A percentile compares a stretch with the other conserved stretches of the same genome.
Conservation (phyloP, 2,113 vertebrate genomes). For the Scartelaos histophorus region DNA sequence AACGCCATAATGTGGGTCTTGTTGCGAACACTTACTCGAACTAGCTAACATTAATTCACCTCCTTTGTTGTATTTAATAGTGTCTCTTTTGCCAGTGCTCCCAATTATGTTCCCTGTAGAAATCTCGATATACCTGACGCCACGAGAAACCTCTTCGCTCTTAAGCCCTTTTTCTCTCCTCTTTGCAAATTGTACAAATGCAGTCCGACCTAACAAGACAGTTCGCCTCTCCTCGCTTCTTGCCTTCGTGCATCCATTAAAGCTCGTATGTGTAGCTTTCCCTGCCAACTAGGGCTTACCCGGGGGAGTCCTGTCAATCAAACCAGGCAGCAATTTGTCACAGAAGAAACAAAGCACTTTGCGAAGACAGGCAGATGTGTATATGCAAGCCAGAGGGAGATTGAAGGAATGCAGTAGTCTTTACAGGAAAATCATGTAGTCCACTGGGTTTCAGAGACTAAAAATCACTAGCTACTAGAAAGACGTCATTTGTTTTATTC, state of each 20-base stretch:
- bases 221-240: conserved; percentile 7
- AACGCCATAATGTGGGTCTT: not conserved
- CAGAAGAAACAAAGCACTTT: conserved; percentile 50
- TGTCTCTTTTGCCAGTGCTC: conserved; percentile 23
- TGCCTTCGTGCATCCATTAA: not conserved
- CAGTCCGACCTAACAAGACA: conserved; percentile 30
- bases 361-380: conserved; percentile 26
- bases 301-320: conserved; percentile 57
- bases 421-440: not conserved
- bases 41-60: not conserved
- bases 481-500: too few relatives aligned
- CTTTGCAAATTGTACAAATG: conserved; percentile 31
- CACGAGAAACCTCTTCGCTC: not conserved
- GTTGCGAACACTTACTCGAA: not conserved
- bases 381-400: not conserved
- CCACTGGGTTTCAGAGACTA: not conserved
- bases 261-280: not conserved
- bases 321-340: conserved; percentile 49
- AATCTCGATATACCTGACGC: conserved; percentile 31
- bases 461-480: too few relatives aligned
- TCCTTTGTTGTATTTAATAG: conserved; percentile 16
- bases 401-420: not conserved
- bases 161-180: conserved; percentile 7
- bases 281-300: conserved; percentile 33
- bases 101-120: conserved; percentile 34